These are phyloP conservation scores for Sylvilagus floridanus DNA, from an alignment of 2,797 vertebrate species.

Conservation along the genomic window DNA sequence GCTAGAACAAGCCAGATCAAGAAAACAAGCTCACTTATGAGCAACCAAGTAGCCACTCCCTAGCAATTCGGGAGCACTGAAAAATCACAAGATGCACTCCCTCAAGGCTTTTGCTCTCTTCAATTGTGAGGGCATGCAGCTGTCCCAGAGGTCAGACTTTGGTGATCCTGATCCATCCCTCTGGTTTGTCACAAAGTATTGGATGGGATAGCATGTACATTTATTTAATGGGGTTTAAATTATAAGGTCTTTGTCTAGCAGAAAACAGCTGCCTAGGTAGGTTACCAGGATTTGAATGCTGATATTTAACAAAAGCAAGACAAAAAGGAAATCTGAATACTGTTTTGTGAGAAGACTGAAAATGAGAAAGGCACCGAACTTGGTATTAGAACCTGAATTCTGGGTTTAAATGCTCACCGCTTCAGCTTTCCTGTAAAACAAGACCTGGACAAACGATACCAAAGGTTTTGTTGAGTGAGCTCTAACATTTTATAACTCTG, in stretches of 20 bases:
- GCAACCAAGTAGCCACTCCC: neutral
- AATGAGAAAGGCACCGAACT: neutral
- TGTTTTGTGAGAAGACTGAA: neutral
- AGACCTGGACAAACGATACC: neutral
- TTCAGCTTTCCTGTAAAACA: neutral
- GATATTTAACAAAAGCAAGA: neutral
- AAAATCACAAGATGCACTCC: neutral
- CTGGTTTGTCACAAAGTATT: neutral
- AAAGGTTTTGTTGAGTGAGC: conserved; percentile 21
- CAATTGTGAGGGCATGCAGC: neutral
- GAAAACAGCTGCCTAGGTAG: neutral
- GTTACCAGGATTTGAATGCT: neutral
- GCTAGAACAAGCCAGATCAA: neutral
- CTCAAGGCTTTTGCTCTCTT: neutral
- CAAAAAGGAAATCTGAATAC: neutral
- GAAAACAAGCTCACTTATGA: neutral
- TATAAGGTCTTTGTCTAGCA: neutral
- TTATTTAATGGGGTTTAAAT: neutral
- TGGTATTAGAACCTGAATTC: neutral
- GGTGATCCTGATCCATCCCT: neutral
- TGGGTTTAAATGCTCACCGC: neutral
- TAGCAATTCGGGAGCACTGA: neutral
- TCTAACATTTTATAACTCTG: neutral
- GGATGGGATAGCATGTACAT: neutral
- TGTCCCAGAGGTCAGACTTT: neutral